Conservation (phyloP, 2,797 vertebrate species). For the Apogon hyalosoma region DNA sequence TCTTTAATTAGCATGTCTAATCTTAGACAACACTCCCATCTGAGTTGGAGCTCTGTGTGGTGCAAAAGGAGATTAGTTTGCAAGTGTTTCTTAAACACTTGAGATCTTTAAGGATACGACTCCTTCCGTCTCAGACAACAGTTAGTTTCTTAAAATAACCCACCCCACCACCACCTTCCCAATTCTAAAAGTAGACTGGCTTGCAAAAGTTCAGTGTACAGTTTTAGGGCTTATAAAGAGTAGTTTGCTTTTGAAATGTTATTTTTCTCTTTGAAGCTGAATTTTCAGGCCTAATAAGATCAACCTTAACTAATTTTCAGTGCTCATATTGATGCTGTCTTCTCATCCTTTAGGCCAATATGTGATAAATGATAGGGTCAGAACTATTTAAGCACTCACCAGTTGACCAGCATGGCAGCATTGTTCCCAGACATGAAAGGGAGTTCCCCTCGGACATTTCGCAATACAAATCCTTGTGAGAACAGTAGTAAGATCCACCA, state of each 20-base stretch:
- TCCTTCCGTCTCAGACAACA: constrained; percentile 24
- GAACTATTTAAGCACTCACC: constrained; percentile 81
- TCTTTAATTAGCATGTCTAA: constrained; percentile 62
- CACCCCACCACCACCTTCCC: no score
- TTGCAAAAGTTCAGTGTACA: not conserved
- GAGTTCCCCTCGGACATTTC: constrained; percentile 84
- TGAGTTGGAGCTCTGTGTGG: constrained; percentile 21
- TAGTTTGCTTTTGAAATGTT: not conserved
- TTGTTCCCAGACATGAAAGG: constrained; percentile 90
- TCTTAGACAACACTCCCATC: constrained; percentile 41
- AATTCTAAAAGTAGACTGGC: not conserved
- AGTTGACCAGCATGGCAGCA: constrained; percentile 91
- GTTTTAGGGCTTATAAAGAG: not conserved
- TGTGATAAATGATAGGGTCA: no score
- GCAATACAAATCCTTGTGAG: constrained; percentile 66
- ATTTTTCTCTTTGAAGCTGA: not conserved
- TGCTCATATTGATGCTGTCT: not conserved
- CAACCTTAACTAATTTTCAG: not conserved
- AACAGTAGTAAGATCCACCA: constrained; percentile 85
- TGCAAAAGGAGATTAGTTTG: constrained; percentile 59
- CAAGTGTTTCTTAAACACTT: constrained; percentile 38
- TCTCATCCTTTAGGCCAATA: not conserved
- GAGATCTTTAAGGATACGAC: constrained; percentile 38
- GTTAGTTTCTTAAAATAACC: constrained; percentile 52
- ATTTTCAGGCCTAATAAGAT: not conserved